Base-by-base conservation (phyloP, 1,140 invertebrate genomes). In the Zaprionus kolodkinae region DNA sequence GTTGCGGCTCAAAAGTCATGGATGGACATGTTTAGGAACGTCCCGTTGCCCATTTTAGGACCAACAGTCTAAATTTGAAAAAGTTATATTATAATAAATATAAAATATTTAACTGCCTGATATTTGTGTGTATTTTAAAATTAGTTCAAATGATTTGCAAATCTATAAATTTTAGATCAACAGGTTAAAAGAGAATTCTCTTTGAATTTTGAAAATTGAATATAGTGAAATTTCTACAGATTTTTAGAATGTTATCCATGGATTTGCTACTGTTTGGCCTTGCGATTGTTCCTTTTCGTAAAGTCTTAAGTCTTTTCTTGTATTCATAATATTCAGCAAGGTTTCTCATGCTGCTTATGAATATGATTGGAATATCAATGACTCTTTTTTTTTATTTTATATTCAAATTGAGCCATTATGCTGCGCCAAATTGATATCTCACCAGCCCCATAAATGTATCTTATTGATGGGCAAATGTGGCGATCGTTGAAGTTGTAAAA, bases 361-460 rank as follows among this genome's bases (percentile, higher is more conserved):
- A 17, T 27, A n/a, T 36, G 57, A 13, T 56, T 50, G n/a, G 43
- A 38, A 43, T 55, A 68, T 52, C 48, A 81, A 67, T 70, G 56
- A 45, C 36, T 63, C 56, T 54, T 61, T 21, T 21, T 21, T 2
- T 21, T 21, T 27, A 35, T 2, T 21, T 21, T 27, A 35, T 64
- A 66, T 64, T 45, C 38, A 54, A 66, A 61, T 72, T 59, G 60
- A 78, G 70, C 57, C 66, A 84, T 65, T 67, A 64, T 6, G 7
- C 55, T 30, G 61, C 75, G 81, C 48, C 81, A 77, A 86, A 87
- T 87, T 79, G 83, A 84, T 84, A 85, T 78, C 71, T 82, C 40
- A 74, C 66, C 48, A 81, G 56, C 65, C 66, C 64, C 40, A 65
- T 69, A 56, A 62, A 25, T 30, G 17, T 40, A 48, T 62, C 52